Base-by-base conservation (phyloP, 2,797 vertebrate genomes). In the Sphenodon punctatus region DNA sequence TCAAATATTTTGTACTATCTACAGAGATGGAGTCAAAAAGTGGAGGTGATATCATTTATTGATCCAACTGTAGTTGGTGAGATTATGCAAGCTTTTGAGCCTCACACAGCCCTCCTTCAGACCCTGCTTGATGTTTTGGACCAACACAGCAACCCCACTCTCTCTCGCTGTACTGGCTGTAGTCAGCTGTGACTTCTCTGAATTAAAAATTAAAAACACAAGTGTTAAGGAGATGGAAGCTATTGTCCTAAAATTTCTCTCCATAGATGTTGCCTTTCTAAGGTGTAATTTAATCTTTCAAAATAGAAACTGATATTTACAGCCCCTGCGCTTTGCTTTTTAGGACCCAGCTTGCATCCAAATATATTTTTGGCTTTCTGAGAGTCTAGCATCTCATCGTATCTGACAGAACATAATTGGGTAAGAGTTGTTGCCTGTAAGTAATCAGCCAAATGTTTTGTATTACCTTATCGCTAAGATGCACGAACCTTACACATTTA, bases 271-370 rank as follows among this genome's bases (percentile, higher is more conserved):
- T 42, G 10, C 63, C 15, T 75, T 87, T 89, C 74, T 82, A 63
- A 68, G 81, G 43, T 58, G 70, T 67, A 83, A 66, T 75, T 60
- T 27, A 86, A 69, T 5, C 2, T 87, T 86, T 84, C 61, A 20
- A 79, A 85, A 9, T 34, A 17, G 38, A 67, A 90, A 19, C 55
- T 88, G 73, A 17, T 84, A n/a, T n/a, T n/a, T n/a, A n/a, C n/a
- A n/a, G n/a, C n/a, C 83, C 90, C 86, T 85, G 56, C 80, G 32
- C 48, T 89, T 76, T 84, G 65, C 78, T 90, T 89, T 80, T 67
- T 80, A 48, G 36, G 30, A 8, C 27, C 6, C 36, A 81, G 49
- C 67, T 90, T 91, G 4, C 4, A 84, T 79, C 88, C 30, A 36
- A 27, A 45, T 59, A 25, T 56, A 66, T 79, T 84, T 85, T 87